These are phyloP conservation scores for Jordanella pulchra DNA, from an alignment of 2,797 vertebrate species.

Conservation along the genomic window DNA sequence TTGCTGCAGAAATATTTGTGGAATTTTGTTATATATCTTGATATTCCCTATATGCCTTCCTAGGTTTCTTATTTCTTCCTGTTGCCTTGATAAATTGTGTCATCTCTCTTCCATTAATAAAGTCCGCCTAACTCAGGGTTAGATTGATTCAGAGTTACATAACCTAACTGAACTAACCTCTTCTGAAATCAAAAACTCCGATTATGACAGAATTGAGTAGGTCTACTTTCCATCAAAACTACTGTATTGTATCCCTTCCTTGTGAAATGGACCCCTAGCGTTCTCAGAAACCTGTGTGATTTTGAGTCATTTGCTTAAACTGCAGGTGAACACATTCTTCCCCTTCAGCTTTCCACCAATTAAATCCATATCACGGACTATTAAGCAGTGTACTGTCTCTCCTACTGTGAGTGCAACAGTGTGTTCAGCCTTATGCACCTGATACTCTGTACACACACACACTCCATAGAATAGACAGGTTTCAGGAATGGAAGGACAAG, in stretches of 20 bases:
- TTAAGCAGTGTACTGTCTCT: slow-evolving; percentile 61
- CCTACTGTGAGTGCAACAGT: slow-evolving; percentile 61
- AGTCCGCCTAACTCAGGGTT: too few species aligned
- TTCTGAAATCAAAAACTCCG: too few species aligned
- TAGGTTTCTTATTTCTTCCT: too few species aligned
- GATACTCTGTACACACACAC: slow-evolving; percentile 25
- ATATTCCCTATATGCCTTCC: too few species aligned
- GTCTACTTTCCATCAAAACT: background rate
- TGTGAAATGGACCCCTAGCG: too few species aligned
- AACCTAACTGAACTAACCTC: too few species aligned
- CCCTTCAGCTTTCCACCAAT: slow-evolving; percentile 52
- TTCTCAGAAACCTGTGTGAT: background rate
- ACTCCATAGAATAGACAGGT: slow-evolving; percentile 59
- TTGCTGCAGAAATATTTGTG: too few species aligned
- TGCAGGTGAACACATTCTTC: slow-evolving; percentile 57
- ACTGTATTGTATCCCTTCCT: background rate
- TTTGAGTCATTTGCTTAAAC: slow-evolving; percentile 35
- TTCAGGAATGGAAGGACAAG: slow-evolving; percentile 69
- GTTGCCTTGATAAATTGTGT: too few species aligned
- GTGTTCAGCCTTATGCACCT: slow-evolving; percentile 52
- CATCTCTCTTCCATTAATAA: too few species aligned
- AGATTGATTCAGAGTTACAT: too few species aligned
- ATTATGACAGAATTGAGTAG: background rate
- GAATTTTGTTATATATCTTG: too few species aligned
- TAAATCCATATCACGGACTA: slow-evolving; percentile 66